Evolutionary conservation across 2,797 vertebrate species (phyloP).

Genomic region (Oceanodroma leucorhoa): DNA sequence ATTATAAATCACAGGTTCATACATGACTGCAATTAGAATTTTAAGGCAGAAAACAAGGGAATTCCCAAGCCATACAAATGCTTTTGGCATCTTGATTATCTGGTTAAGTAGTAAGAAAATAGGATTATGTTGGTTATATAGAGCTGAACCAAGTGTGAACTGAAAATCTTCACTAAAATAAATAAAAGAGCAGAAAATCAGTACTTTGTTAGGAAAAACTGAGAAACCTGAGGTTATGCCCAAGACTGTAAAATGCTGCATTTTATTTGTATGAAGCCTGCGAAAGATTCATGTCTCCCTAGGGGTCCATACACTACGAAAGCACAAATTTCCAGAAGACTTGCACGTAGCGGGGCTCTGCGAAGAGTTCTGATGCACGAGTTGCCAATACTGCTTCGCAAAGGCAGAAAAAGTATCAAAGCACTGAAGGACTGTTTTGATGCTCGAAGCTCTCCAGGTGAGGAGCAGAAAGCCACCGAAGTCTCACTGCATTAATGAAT

Average conservation of each 20-base stretch:
- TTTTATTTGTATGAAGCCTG: conserved; percentile 36
- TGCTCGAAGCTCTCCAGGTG: background rate
- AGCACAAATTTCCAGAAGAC: background rate
- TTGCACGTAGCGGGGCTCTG: background rate
- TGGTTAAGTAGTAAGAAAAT: conserved; percentile 54
- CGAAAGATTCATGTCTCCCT: conserved; percentile 41
- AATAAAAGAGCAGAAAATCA: conserved; percentile 47
- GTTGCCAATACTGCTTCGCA: background rate
- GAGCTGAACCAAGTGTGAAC: conserved; percentile 30
- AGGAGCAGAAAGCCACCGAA: background rate
- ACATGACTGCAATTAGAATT: background rate
- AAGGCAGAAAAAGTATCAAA: background rate
- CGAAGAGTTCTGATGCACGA: background rate
- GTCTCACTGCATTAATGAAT: background rate
- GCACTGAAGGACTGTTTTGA: background rate
- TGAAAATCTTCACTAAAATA: conserved; percentile 2
- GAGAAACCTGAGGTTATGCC: conserved; percentile 41
- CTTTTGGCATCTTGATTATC: conserved; percentile 35
- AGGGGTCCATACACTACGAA: background rate
- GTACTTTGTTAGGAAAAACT: conserved; percentile 30
- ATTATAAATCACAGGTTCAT: background rate
- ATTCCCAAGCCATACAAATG: background rate
- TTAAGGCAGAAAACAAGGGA: conserved; percentile 28
- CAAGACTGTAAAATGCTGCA: background rate
- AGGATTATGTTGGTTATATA: conserved; percentile 45